Conservation (phyloP, 2,797 vertebrate species). For the Myotis pilosus region DNA sequence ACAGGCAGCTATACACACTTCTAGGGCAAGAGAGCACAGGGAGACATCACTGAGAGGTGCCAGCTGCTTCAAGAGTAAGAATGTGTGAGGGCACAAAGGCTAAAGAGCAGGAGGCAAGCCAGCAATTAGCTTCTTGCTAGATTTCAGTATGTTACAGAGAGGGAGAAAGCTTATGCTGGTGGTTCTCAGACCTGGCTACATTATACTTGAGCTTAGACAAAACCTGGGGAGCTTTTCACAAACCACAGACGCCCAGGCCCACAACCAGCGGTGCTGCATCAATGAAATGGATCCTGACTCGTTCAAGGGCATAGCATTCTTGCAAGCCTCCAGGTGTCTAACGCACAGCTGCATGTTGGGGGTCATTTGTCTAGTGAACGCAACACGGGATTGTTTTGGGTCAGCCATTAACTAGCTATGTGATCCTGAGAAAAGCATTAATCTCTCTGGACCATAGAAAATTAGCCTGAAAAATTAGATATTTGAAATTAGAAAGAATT, state of each 20-base stretch:
- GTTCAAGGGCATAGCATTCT: not conserved
- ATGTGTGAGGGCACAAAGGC: not conserved
- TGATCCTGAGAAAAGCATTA: not conserved
- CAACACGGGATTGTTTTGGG: not conserved
- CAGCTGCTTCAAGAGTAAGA: not conserved
- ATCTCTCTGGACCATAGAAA: not conserved
- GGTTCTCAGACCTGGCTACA: not conserved
- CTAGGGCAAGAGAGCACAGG: not conserved
- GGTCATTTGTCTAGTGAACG: not conserved
- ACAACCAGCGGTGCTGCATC: not conserved
- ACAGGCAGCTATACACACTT: not conserved
- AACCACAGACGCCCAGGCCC: not conserved
- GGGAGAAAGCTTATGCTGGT: not conserved
- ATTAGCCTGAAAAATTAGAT: not conserved
- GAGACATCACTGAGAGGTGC: not conserved
- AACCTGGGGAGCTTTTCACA: not conserved
- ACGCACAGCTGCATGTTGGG: not conserved
- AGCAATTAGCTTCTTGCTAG: not conserved
- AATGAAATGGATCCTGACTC: not conserved
- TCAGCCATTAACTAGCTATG: not conserved
- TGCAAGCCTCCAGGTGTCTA: not conserved
- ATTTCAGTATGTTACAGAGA: not conserved
- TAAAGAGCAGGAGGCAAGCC: not conserved
- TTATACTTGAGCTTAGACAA: not conserved
- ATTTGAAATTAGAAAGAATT: conserved; percentile 3